Percentiles rank a stretch among this genome's conserved stretches.
Conservation (phyloP, 92 coral and sea anemone genomes). For the Zoanthus sansibaricus region DNA sequence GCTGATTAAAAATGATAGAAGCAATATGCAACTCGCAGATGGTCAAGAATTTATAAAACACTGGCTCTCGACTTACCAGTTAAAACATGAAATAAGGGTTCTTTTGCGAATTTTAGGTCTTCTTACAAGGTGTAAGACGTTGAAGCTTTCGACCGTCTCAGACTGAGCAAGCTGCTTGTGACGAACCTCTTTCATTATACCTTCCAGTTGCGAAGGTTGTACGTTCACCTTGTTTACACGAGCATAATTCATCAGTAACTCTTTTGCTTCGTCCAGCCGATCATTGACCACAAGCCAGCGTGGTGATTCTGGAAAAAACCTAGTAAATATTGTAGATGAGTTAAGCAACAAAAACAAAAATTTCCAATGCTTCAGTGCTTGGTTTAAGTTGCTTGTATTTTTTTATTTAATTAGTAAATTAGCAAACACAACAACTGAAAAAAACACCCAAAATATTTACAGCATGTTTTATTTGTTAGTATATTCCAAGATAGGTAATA, state of each 20-base stretch:
- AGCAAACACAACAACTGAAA: too few species aligned
- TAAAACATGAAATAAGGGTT: constrained; percentile 41
- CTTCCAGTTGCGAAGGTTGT: constrained; percentile 13
- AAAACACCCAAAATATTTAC: too few species aligned
- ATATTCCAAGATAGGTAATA: too few species aligned
- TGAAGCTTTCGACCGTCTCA: not conserved
- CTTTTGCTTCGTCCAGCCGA: constrained; percentile 31
- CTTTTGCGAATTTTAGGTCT: constrained; percentile 39
- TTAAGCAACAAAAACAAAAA: not conserved
- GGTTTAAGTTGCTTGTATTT: too few species aligned
- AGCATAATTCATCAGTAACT: constrained; percentile 29
- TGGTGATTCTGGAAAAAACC: constrained; percentile 43
- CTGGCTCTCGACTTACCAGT: constrained; percentile 18
- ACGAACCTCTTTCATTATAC: constrained; percentile 30
- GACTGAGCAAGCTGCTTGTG: constrained; percentile 25
- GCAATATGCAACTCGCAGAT: not conserved
- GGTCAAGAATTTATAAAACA: not conserved
- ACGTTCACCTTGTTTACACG: constrained; percentile 18
- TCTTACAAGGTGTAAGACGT: constrained; percentile 38
- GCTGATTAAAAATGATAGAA: not conserved
- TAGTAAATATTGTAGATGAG: not conserved
- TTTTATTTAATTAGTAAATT: too few species aligned
- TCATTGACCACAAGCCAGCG: constrained; percentile 44
- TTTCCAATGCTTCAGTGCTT: too few species aligned
- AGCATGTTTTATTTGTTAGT: too few species aligned